Conservation (phyloP, 1,140 invertebrate genomes). For the Sitodiplosis mosellana region DNA sequence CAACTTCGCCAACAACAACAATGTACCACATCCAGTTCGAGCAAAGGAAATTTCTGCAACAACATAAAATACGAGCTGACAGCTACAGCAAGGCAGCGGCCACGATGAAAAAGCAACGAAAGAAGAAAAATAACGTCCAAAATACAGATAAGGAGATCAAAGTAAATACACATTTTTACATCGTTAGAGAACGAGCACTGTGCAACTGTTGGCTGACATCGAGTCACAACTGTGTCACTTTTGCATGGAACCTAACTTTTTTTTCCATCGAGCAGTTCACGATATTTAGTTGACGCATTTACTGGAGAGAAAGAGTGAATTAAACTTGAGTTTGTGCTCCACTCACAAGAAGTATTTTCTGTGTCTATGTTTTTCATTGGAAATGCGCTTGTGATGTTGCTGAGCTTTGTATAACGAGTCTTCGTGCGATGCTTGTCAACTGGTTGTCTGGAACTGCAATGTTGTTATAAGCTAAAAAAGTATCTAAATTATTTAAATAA, state of each 20-base stretch:
- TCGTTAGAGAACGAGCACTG: too few species aligned
- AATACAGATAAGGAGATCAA: constrained; percentile 80
- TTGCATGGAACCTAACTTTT: not conserved
- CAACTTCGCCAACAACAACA: constrained; percentile 5
- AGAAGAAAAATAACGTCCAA: constrained; percentile 60
- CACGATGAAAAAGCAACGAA: constrained; percentile 73
- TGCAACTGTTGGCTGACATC: not conserved
- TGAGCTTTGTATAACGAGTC: too few species aligned
- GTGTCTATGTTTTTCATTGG: too few species aligned
- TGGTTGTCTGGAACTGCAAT: too few species aligned
- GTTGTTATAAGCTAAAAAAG: too few species aligned
- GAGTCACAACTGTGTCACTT: not conserved
- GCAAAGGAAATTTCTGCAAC: constrained; percentile 76
- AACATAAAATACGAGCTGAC: constrained; percentile 72
- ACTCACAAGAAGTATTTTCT: too few species aligned
- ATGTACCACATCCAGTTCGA: constrained; percentile 42
- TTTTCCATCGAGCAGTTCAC: not conserved
- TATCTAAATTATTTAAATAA: not conserved
- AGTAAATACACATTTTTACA: constrained; percentile 25
- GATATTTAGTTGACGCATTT: too few species aligned
- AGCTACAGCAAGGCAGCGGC: constrained; percentile 75
- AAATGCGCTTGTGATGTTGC: too few species aligned
- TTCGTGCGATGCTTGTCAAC: too few species aligned
- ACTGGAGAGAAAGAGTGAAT: too few species aligned
- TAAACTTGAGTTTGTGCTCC: too few species aligned